Evolutionary conservation across 2,113 vertebrate species (phyloP).

Genomic region (Butorides virescens): DNA sequence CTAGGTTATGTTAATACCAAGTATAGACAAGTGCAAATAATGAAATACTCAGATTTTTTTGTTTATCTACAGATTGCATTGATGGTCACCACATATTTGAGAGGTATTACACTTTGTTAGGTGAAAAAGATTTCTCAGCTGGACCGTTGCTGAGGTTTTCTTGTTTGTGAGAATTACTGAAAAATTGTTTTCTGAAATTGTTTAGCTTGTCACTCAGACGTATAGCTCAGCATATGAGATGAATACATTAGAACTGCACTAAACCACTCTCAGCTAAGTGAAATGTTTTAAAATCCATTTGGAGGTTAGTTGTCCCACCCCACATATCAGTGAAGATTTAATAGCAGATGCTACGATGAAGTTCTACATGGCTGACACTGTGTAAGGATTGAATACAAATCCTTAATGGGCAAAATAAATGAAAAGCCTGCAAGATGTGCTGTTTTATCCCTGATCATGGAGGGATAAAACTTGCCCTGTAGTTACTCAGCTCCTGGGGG

Average conservation of each 20-base stretch:
- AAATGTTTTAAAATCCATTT: constrained; percentile 8
- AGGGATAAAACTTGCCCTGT: neutral
- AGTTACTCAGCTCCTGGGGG: neutral
- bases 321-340: neutral
- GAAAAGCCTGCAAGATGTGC: neutral
- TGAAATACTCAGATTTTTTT: constrained; percentile 21
- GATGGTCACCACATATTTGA: neutral
- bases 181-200: neutral
- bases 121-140: constrained; percentile 5
- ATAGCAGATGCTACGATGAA: neutral
- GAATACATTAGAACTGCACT: neutral
- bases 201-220: neutral
- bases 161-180: neutral
- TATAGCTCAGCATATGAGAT: neutral
- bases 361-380: neutral
- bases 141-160: neutral
- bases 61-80: neutral
- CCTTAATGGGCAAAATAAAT: neutral
- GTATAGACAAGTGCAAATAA: neutral
- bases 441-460: neutral
- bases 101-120: neutral
- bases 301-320: neutral
- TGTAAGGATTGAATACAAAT: neutral
- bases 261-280: neutral
- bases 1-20: neutral